Percentiles rank a stretch among this genome's conserved stretches.
Conservation (phyloP, 23 tunicate species). For the Trididemnum clinides region DNA sequence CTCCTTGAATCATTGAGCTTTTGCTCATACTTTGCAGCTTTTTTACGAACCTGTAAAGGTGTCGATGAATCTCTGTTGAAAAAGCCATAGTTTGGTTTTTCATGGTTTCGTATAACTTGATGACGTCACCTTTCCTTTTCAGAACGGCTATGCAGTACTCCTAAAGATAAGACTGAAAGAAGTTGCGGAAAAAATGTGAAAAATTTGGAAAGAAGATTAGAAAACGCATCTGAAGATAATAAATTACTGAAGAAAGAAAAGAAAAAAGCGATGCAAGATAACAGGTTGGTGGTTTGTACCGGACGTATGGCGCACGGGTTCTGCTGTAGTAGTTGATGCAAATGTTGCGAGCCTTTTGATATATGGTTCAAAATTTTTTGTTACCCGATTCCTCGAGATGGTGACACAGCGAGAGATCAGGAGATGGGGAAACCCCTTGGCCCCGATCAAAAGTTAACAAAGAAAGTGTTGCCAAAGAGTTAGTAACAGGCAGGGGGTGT, state of each 20-base stretch:
- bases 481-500: too few relatives aligned
- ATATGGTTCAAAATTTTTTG: too few relatives aligned
- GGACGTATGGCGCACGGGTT: too few relatives aligned
- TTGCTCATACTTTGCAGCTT: not conserved
- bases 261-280: constrained; percentile 60
- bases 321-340: too few relatives aligned
- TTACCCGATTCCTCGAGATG: too few relatives aligned
- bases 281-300: constrained; percentile 53
- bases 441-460: too few relatives aligned
- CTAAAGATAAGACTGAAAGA: constrained; percentile 44
- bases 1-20: not conserved
- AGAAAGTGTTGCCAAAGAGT: too few relatives aligned
- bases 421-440: too few relatives aligned
- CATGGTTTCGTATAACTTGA: too few relatives aligned
- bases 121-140: not conserved
- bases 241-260: constrained; percentile 66
- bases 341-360: too few relatives aligned
- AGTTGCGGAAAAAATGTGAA: constrained; percentile 37
- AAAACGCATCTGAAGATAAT: constrained; percentile 71
- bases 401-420: too few relatives aligned
- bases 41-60: not conserved
- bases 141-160: constrained; percentile 82
- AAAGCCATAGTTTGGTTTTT: too few relatives aligned
- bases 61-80: not conserved
- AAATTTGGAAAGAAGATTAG: constrained; percentile 67